Conservation (phyloP, 2,797 vertebrate species). For the Anolis apletophallus region DNA sequence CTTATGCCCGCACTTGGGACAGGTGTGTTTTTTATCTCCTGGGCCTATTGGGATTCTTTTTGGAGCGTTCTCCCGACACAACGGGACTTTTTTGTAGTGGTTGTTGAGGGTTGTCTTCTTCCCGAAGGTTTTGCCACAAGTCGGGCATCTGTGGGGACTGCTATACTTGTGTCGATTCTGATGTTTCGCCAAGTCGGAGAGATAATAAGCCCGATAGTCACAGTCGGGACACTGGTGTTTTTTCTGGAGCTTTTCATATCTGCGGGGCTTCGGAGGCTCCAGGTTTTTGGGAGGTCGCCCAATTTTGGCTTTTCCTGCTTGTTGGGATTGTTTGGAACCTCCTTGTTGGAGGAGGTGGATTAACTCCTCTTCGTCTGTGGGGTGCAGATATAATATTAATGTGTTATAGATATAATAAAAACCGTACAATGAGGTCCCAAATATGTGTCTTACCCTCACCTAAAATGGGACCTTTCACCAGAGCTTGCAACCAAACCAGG, state of each 20-base stretch:
- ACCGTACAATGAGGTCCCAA: neutral
- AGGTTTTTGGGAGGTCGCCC: accelerated
- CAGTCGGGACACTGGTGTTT: slow-evolving; percentile 1
- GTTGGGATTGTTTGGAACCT: no score
- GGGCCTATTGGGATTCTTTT: neutral
- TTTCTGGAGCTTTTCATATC: neutral
- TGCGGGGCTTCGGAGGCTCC: neutral
- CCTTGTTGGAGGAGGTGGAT: no score
- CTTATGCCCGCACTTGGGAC: slow-evolving; percentile 18
- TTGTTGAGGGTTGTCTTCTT: neutral
- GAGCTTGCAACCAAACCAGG: no score
- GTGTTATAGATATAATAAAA: neutral
- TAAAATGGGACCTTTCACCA: no score
- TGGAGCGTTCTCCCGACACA: neutral
- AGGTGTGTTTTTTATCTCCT: neutral
- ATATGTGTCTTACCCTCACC: no score
- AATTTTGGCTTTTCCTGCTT: accelerated
- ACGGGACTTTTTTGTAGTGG: neutral
- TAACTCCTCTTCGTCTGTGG: slow-evolving; percentile 21
- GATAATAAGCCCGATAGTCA: neutral
- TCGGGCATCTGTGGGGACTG: slow-evolving; percentile 2
- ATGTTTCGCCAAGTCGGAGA: slow-evolving; percentile 10
- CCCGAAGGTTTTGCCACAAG: neutral
- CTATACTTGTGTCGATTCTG: neutral
- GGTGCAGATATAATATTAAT: neutral